Evolutionary conservation across 1,140 invertebrate genomes (phyloP).

Genomic region (Halyomorpha halys): DNA sequence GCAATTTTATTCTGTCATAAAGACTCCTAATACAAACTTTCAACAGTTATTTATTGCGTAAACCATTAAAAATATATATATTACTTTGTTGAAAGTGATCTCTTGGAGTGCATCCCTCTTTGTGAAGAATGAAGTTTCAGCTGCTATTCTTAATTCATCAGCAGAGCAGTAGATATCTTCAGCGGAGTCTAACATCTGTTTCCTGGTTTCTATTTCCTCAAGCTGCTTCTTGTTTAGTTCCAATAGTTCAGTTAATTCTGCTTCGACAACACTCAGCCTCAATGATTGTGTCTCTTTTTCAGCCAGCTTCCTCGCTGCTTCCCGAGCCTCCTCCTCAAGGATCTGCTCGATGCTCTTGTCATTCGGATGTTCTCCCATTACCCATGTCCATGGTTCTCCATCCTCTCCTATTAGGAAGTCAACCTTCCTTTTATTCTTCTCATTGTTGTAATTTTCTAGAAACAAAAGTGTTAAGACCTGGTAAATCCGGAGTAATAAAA

Average conservation of each 20-base stretch:
- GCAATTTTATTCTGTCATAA: too few species aligned
- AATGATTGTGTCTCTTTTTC: slow-evolving; percentile 49
- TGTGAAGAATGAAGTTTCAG: slow-evolving; percentile 9
- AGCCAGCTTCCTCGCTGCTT: slow-evolving; percentile 46
- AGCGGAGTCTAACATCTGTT: slow-evolving; percentile 35
- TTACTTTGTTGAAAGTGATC: slow-evolving; percentile 35
- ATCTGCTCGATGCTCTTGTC: slow-evolving; percentile 51
- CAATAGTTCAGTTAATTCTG: slow-evolving; percentile 47
- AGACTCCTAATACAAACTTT: too few species aligned
- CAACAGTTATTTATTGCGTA: too few species aligned
- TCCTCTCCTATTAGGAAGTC: slow-evolving; percentile 48
- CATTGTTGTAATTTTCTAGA: too few species aligned
- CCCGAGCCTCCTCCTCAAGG: slow-evolving; percentile 46
- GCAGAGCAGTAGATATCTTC: slow-evolving; percentile 51
- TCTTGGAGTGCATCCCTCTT: slow-evolving; percentile 45
- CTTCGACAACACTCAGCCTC: slow-evolving; percentile 37
- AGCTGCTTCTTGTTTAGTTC: slow-evolving; percentile 36
- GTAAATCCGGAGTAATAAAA: too few species aligned
- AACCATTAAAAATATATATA: too few species aligned
- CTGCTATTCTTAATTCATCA: slow-evolving; percentile 40
- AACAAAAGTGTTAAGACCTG: too few species aligned
- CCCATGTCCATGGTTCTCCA: slow-evolving; percentile 54
- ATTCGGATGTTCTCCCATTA: slow-evolving; percentile 52
- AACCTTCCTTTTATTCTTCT: slow-evolving; percentile 40
- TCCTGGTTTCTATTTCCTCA: slow-evolving; percentile 32